Percentiles rank a stretch among this genome's conserved stretches.
phyloP scores from a whole-genome alignment of 2,797 vertebrate species.

The Poecilia wingei region DNA sequence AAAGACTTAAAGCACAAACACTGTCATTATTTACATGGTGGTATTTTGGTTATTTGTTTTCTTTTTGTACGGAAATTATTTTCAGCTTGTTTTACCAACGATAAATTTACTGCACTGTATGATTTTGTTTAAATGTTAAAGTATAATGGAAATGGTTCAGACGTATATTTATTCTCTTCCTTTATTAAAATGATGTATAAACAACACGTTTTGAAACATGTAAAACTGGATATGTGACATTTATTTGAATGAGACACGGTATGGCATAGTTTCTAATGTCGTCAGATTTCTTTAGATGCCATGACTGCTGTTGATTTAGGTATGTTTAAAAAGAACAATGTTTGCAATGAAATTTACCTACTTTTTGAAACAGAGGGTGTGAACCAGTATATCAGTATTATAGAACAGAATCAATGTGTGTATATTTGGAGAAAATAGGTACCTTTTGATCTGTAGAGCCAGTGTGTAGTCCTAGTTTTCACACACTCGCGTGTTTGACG shows the following conservation, averaged over 20 bases:
- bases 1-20: slow-evolving; percentile 82
- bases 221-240: slow-evolving; percentile 80
- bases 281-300: slow-evolving; percentile 84
- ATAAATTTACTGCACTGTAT: slow-evolving; percentile 79
- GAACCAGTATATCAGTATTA: slow-evolving; percentile 84
- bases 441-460: slow-evolving; percentile 84
- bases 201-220: slow-evolving; percentile 78
- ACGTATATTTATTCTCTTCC: slow-evolving; percentile 83
- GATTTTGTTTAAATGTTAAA: slow-evolving; percentile 82
- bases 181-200: slow-evolving; percentile 81
- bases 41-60: slow-evolving; percentile 45
- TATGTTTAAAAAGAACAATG: slow-evolving; percentile 75
- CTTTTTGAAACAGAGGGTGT: slow-evolving; percentile 80
- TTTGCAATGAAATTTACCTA: slow-evolving; percentile 83
- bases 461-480: slow-evolving; percentile 84
- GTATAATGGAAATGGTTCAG: slow-evolving; percentile 78
- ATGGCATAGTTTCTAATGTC: slow-evolving; percentile 85
- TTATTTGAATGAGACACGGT: slow-evolving; percentile 80
- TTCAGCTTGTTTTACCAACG: slow-evolving; percentile 76
- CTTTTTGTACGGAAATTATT: slow-evolving; percentile 76
- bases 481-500: slow-evolving; percentile 84
- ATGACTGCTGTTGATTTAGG: slow-evolving; percentile 78
- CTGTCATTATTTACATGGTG: slow-evolving; percentile 70
- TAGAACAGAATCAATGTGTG: slow-evolving; percentile 84
- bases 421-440: slow-evolving; percentile 85